Percentiles rank a stretch among this genome's conserved stretches.
Conservation (phyloP, 2,888 invertebrate species). For the Gryllus longicercus region DNA sequence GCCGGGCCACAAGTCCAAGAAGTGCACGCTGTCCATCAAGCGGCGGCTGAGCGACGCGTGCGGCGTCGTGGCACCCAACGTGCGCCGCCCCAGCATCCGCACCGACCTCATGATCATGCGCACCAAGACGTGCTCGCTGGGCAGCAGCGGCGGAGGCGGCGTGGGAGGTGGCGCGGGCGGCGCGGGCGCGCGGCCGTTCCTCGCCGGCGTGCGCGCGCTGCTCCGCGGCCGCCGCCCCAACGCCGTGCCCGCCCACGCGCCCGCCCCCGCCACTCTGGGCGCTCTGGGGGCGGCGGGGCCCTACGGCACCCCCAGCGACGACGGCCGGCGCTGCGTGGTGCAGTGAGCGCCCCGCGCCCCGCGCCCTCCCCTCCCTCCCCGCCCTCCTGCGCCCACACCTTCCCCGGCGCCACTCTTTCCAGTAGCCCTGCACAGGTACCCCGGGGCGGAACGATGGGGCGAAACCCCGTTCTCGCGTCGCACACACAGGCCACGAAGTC, state of each 20-base stretch:
- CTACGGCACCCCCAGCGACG: conserved; percentile 59
- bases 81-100: conserved; percentile 78
- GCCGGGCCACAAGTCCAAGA: conserved; percentile 63
- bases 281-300: neutral
- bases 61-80: conserved; percentile 85
- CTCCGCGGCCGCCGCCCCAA: neutral
- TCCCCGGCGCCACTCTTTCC: too few species aligned
- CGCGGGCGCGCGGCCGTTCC: neutral
- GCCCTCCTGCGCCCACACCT: too few species aligned
- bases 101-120: conserved; percentile 86
- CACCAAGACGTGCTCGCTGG: conserved; percentile 59
- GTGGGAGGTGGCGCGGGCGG: neutral
- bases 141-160: conserved; percentile 30
- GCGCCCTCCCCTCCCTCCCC: too few species aligned
- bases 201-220: neutral
- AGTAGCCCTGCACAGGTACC: too few species aligned
- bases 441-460: too few species aligned
- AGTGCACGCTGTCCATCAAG: conserved; percentile 76
- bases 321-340: conserved; percentile 52
- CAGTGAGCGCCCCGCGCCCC: neutral
- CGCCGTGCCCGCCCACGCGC: too few species aligned
- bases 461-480: too few species aligned
- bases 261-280: neutral
- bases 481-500: too few species aligned
- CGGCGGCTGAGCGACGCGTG: conserved; percentile 80